Evolutionary conservation across 2,888 invertebrate genomes (phyloP).

Genomic region (Anoplius nigerrimus): DNA sequence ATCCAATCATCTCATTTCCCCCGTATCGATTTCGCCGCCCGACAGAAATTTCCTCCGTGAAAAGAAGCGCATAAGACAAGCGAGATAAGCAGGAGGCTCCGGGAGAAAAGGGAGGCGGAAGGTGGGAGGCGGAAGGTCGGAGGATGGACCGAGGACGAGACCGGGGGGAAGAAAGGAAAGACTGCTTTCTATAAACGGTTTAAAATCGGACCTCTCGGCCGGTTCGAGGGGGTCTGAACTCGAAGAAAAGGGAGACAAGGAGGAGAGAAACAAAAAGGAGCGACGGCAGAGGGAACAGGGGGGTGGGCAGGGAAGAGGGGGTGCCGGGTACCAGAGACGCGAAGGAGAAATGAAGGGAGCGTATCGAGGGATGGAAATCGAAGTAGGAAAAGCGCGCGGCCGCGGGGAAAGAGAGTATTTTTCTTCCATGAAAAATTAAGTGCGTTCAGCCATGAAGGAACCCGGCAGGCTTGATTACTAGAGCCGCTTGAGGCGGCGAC

Average conservation of each 20-base stretch:
- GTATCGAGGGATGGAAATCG: background rate
- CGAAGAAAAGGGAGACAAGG: conserved; percentile 10
- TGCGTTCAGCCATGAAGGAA: conserved; percentile 42
- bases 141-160: conserved; percentile 12
- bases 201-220: conserved; percentile 34
- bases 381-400: background rate
- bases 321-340: background rate
- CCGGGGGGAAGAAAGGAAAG: conserved; percentile 27
- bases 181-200: conserved; percentile 43
- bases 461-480: conserved; percentile 47
- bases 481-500: conserved; percentile 31
- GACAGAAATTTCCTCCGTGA: conserved; percentile 48
- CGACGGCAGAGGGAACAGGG: conserved; percentile 3
- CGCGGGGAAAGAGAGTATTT: conserved; percentile 27
- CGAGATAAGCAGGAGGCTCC: conserved; percentile 12
- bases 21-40: conserved; percentile 62
- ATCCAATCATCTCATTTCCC: conserved; percentile 68
- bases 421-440: conserved; percentile 47
- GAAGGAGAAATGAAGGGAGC: conserved; percentile 1
- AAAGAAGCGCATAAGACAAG: conserved; percentile 50
- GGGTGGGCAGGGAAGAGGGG: conserved; percentile 9
- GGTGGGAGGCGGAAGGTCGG: conserved; percentile 12
- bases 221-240: conserved; percentile 7
- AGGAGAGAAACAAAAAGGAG: background rate
- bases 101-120: background rate